Base-by-base conservation (phyloP, 2,797 vertebrate genomes). In the Manis javanica region DNA sequence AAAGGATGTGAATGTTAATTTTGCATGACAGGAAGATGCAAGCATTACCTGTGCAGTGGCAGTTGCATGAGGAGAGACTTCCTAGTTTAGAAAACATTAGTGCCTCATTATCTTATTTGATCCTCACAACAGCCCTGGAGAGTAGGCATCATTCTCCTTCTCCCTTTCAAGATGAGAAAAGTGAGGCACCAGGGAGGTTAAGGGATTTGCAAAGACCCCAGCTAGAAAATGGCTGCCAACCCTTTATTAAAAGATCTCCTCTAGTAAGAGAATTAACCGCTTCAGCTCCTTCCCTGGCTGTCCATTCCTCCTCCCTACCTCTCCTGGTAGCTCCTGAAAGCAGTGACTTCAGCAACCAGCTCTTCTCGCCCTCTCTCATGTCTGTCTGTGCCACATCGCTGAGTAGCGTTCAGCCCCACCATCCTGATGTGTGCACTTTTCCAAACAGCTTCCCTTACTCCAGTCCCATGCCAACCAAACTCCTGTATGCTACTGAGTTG, bases 151-250 rank as follows among this genome's bases (percentile, higher is more conserved):
- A 81, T 87, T 39, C 72, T 24, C 34, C 9, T 71, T 21, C 39
- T 85, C 46, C 46, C 46, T 81, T 93, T 51, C 42, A 91, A 94
- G 69, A 87, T 71, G 78, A 92, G 94, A 84, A 85, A 84, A 86
- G 39, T 2, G 34, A 91, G 74, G 53, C 26, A 75, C 13, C 11
- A 53, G 18, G 29, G n/a, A 71, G 26, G 16, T 34, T 57, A 69
- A 75, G 31, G 3, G 12, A 86, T 61, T 51, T 34, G 42, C n/a
- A 59, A 61, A 78, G 3, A 23, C 81, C 55, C 2, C 26, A 26
- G 11, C 11, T 46, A 72, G 10, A 95, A 63, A 61, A 78, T 4
- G 7, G 39, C 6, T n/a, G 12, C 37, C 63, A 26, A 57, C 1
- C 3, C 0, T 21, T 26, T 26, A 37, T 37, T 23, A 82, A 51